A percentile compares a stretch with the other conserved stretches of the same genome.
These are phyloP conservation scores for Dryoscopus gambensis DNA, from an alignment of 2,113 vertebrate species.

Conservation along the genomic window DNA sequence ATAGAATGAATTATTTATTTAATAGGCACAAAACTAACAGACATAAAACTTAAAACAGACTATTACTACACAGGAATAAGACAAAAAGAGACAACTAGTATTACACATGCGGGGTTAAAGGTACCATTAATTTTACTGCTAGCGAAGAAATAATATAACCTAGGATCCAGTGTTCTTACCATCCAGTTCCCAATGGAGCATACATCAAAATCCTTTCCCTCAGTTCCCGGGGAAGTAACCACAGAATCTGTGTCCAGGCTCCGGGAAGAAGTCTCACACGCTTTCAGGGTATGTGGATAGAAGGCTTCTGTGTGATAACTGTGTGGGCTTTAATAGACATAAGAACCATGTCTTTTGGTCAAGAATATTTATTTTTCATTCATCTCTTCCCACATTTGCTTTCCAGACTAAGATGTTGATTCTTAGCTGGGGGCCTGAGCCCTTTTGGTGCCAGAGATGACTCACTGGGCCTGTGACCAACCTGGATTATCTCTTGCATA, in stretches of 20 bases:
- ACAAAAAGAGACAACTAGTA: neutral
- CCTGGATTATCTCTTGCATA: neutral
- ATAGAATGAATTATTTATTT: neutral
- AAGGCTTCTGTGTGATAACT: neutral
- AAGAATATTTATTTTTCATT: neutral
- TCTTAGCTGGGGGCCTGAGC: neutral
- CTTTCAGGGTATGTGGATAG: neutral
- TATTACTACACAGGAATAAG: neutral
- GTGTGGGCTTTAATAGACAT: neutral
- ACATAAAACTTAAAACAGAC: neutral
- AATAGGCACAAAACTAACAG: neutral
- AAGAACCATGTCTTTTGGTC: neutral
- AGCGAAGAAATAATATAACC: neutral
- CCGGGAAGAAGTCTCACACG: fast-evolving
- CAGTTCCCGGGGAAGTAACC: neutral
- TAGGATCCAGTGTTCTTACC: neutral
- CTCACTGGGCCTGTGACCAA: neutral
- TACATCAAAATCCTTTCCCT: neutral
- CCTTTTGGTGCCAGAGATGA: neutral
- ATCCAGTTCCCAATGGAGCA: neutral
- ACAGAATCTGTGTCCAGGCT: neutral
- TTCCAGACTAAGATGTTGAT: neutral
- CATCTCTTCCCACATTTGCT: neutral
- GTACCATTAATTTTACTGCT: neutral
- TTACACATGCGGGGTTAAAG: neutral